Percentiles rank a stretch among this genome's conserved stretches.
Conservation (phyloP, 1,140 invertebrate species). For the Agrypnia vestita region DNA sequence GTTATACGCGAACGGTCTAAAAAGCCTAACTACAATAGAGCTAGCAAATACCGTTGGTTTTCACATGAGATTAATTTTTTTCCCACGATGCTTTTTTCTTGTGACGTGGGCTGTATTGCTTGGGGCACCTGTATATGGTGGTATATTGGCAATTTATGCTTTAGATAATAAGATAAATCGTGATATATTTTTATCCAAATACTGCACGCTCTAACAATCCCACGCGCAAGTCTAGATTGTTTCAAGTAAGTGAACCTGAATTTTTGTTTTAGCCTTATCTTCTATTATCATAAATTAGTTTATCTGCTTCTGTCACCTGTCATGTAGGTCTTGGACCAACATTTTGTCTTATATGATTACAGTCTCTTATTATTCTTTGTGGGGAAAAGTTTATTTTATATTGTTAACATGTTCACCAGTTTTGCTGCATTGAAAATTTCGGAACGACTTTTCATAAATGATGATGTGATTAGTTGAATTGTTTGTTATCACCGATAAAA, state of each 20-base stretch:
- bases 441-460: conserved; percentile 30
- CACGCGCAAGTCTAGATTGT: not conserved
- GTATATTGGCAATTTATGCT: conserved; percentile 7
- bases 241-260: conserved; percentile 2
- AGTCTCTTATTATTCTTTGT: conserved; percentile 13
- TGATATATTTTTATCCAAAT: conserved; percentile 14
- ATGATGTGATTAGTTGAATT: conserved; percentile 43
- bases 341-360: not conserved
- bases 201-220: not conserved
- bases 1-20: conserved; percentile 17
- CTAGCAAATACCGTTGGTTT: conserved; percentile 45
- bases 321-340: not conserved
- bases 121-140: not conserved
- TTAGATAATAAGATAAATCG: not conserved
- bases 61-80: conserved; percentile 38
- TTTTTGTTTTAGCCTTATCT: conserved; percentile 12
- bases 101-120: conserved; percentile 35
- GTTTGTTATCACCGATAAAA: not conserved
- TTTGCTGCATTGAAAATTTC: conserved; percentile 46
- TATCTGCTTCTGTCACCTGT: conserved; percentile 24
- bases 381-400: conserved; percentile 12
- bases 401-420: conserved; percentile 36
- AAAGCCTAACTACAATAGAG: conserved; percentile 20
- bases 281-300: not conserved
- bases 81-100: conserved; percentile 39